Percentiles rank a stretch among this genome's conserved stretches.
Conservation (phyloP, 2,888 invertebrate species). For the Oxystoma pomonae region DNA sequence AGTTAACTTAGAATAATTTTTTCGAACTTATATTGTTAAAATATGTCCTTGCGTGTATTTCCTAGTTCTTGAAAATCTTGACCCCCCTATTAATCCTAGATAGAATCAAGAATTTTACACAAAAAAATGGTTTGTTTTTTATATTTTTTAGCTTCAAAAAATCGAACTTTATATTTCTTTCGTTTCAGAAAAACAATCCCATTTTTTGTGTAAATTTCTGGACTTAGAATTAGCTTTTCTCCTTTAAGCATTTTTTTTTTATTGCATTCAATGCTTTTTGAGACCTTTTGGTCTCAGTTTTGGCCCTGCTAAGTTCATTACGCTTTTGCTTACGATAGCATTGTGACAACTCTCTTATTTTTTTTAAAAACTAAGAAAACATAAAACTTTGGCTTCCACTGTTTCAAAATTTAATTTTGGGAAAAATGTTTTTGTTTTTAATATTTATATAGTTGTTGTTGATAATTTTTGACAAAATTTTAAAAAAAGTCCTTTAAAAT, state of each 20-base stretch:
- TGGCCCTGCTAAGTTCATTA: constrained; percentile 12
- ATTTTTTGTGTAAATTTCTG: constrained; percentile 42
- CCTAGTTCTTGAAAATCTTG: constrained; percentile 32
- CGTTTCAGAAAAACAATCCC: constrained; percentile 38
- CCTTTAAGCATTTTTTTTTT: constrained; percentile 23
- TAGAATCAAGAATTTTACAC: neutral
- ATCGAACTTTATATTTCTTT: neutral
- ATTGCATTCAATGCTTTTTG: constrained; percentile 11
- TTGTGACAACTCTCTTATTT: constrained; percentile 32
- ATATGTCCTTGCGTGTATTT: constrained; percentile 45
- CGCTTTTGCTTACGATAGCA: constrained; percentile 33
- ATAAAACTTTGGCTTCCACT: constrained; percentile 42
- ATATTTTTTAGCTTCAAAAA: neutral
- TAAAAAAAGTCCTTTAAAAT: constrained; percentile 6
- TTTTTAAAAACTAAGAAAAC: constrained; percentile 24
- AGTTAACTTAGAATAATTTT: constrained; percentile 47
- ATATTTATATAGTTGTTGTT: constrained; percentile 38
- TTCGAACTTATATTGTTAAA: constrained; percentile 45
- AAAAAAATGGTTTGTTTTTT: neutral
- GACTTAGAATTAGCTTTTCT: constrained; percentile 44
- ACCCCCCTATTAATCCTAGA: neutral
- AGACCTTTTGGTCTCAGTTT: constrained; percentile 13
- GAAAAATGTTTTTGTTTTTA: constrained; percentile 30
- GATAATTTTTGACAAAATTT: constrained; percentile 31
- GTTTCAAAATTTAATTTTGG: constrained; percentile 25